phyloP scores from a whole-genome alignment of 1,140 invertebrate species.

The Heterodera schachtii region DNA sequence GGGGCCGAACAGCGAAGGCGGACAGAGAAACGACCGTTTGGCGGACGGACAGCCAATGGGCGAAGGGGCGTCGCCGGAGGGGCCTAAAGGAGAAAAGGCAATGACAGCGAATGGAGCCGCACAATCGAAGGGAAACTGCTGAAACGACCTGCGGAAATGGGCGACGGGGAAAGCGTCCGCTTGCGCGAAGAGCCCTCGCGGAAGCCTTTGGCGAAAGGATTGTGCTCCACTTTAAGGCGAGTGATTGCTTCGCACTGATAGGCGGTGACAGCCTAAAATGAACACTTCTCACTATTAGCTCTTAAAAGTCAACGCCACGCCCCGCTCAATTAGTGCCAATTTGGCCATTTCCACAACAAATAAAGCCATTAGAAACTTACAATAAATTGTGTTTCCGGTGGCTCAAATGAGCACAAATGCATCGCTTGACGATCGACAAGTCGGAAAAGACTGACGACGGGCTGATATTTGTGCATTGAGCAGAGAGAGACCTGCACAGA shows the following conservation, averaged over 20 bases:
- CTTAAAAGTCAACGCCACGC: too few species aligned
- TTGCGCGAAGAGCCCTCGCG: constrained; percentile 46
- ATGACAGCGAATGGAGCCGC: too few species aligned
- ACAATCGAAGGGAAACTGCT: too few species aligned
- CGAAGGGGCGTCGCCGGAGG: too few species aligned
- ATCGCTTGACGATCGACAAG: background rate
- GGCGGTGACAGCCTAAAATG: constrained; percentile 36
- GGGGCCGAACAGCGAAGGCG: background rate
- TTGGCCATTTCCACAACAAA: background rate
- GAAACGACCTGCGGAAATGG: constrained; percentile 15
- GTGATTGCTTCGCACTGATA: constrained; percentile 41
- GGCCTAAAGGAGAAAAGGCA: too few species aligned
- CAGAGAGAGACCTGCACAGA: constrained; percentile 28
- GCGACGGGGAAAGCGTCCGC: constrained; percentile 35
- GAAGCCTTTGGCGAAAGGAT: constrained; percentile 49
- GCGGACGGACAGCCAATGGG: background rate
- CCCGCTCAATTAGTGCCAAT: background rate
- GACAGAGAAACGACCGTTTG: background rate
- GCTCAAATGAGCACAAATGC: constrained; percentile 28
- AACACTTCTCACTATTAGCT: too few species aligned
- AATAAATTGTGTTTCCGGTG: constrained; percentile 38
- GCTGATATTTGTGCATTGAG: constrained; percentile 48
- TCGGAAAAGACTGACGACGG: constrained; percentile 32
- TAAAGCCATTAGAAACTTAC: background rate
- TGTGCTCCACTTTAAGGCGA: constrained; percentile 34